phyloP scores from a whole-genome alignment of 2,797 vertebrate genomes.

The Sphenopsis melanotis region DNA sequence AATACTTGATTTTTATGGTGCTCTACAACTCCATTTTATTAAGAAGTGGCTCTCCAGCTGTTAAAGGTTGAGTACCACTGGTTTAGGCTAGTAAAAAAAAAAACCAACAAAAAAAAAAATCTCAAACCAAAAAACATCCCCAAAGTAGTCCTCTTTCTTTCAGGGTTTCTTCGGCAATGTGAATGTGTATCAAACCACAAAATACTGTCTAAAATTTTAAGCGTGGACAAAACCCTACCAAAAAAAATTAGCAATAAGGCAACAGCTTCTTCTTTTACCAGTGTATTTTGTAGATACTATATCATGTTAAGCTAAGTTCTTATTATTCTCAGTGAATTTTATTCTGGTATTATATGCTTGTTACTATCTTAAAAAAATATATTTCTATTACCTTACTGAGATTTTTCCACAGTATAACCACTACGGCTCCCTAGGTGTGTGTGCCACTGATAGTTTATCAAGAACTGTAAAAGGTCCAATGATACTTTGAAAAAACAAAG shows the following conservation, averaged over 20 bases:
- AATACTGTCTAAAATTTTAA: conserved; percentile 61
- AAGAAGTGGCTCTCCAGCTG: conserved; percentile 75
- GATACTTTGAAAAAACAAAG: neutral
- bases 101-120: neutral
- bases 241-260: conserved; percentile 35
- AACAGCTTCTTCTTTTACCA: conserved; percentile 50
- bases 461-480: neutral
- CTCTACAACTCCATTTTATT: conserved; percentile 65
- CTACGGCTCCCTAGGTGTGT: neutral
- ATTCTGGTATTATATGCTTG: conserved; percentile 35
- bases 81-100: conserved; percentile 66
- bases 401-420: neutral
- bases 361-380: conserved; percentile 9
- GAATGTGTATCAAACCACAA: conserved; percentile 46
- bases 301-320: conserved; percentile 11
- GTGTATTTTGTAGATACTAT: conserved; percentile 36
- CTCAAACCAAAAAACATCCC: neutral
- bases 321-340: neutral
- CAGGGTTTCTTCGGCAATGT: conserved; percentile 33
- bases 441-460: neutral
- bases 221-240: neutral
- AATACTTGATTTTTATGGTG: conserved; percentile 60
- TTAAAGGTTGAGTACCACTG: conserved; percentile 76
- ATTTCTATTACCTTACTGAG: neutral
- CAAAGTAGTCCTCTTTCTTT: conserved; percentile 3